phyloP scores from a whole-genome alignment of 2,888 invertebrate genomes.

The Punctoribates punctum region DNA sequence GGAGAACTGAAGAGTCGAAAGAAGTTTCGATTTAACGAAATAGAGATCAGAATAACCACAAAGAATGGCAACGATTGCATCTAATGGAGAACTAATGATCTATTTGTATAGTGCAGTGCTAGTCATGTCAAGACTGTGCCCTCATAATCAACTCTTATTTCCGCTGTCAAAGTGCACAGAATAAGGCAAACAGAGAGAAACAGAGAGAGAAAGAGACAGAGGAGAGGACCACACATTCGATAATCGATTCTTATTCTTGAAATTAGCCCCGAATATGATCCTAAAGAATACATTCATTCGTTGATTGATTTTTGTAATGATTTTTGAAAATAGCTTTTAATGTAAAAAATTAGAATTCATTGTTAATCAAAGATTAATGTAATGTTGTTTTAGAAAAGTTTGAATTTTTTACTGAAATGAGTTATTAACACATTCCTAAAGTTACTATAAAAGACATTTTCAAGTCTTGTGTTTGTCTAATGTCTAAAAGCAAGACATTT shows the following conservation, averaged over 20 bases:
- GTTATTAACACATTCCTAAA: not conserved
- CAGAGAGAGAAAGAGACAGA: too few relatives aligned
- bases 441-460: not conserved
- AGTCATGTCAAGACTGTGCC: not conserved
- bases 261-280: too few relatives aligned
- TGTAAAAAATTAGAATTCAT: not conserved
- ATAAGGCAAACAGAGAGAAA: not conserved
- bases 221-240: too few relatives aligned
- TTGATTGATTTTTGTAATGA: too few relatives aligned
- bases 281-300: too few relatives aligned
- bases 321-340: too few relatives aligned
- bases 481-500: not conserved
- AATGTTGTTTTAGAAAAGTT: not conserved
- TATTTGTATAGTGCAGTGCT: not conserved
- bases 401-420: not conserved
- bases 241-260: too few relatives aligned
- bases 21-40: too few relatives aligned
- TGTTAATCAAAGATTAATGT: slow-evolving; percentile 1
- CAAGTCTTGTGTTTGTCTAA: not conserved
- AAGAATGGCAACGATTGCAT: not conserved
- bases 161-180: slow-evolving; percentile 26
- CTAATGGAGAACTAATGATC: slow-evolving; percentile 9
- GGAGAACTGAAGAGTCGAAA: not conserved
- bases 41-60: too few relatives aligned
- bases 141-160: slow-evolving; percentile 11